These are phyloP conservation scores for Penaeus indicus DNA, from an alignment of 1,140 invertebrate genomes.

Conservation along the genomic window DNA sequence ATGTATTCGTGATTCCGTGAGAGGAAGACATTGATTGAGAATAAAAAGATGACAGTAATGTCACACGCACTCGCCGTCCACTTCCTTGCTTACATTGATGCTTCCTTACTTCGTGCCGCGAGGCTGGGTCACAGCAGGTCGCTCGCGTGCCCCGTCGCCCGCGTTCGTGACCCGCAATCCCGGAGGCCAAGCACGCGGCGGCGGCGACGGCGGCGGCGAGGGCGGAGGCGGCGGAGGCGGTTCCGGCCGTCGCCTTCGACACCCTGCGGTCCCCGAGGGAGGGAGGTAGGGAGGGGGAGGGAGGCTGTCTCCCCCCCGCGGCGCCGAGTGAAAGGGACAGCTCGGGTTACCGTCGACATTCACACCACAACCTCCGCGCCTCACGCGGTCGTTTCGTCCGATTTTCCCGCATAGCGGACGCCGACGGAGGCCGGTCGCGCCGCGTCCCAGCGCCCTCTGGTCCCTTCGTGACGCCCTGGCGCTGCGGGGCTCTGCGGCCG, in stretches of 20 bases:
- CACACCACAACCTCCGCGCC: slow-evolving; percentile 28
- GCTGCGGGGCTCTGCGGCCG: not conserved
- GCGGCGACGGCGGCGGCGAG: too few species aligned
- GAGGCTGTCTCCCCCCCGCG: slow-evolving; percentile 31
- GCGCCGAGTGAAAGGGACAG: slow-evolving; percentile 38
- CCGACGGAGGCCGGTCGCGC: too few species aligned
- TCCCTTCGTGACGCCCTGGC: too few species aligned
- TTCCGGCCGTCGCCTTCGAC: not conserved
- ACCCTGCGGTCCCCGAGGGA: not conserved
- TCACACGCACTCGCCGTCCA: too few species aligned
- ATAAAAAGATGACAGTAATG: not conserved
- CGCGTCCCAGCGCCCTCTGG: too few species aligned
- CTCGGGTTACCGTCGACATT: slow-evolving; percentile 51
- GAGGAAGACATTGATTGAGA: not conserved
- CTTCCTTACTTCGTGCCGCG: too few species aligned
- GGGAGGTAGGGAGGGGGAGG: not conserved
- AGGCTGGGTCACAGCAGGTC: too few species aligned
- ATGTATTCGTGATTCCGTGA: not conserved
- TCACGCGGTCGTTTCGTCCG: slow-evolving; percentile 23
- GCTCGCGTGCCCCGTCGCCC: too few species aligned
- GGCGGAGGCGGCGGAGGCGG: not conserved
- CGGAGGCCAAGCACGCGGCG: too few species aligned
- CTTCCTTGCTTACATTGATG: too few species aligned
- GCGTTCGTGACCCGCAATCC: too few species aligned
- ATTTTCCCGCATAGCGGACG: slow-evolving; percentile 12